A percentile compares a stretch with the other conserved stretches of the same genome.
Conservation (phyloP, 2,113 vertebrate genomes). For the Motacilla tschutschensis region DNA sequence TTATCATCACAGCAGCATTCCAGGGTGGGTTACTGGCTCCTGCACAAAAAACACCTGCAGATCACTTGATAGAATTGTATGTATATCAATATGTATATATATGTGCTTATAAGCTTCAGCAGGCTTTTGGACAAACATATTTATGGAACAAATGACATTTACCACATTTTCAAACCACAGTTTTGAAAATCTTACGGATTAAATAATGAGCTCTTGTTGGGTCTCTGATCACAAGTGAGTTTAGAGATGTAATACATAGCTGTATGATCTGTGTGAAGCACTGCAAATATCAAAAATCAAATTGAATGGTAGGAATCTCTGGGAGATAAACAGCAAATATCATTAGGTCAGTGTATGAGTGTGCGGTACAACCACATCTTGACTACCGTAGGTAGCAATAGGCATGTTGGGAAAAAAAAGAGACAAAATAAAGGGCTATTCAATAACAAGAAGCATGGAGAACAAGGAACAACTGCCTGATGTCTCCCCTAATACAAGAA, state of each 20-base stretch:
- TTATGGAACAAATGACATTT: background rate
- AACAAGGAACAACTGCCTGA: background rate
- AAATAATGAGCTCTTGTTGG: background rate
- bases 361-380: background rate
- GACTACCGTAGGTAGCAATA: background rate
- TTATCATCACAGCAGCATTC: background rate
- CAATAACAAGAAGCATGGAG: slow-evolving; percentile 26
- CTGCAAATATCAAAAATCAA: slow-evolving; percentile 19
- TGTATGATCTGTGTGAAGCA: background rate
- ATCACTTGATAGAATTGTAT: background rate
- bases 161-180: background rate
- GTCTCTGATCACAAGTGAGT: background rate
- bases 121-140: background rate
- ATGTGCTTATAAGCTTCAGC: background rate
- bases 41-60: background rate
- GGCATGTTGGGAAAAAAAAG: background rate
- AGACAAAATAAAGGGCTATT: slow-evolving; percentile 2
- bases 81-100: no score
- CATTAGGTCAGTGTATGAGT: background rate
- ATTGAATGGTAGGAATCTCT: background rate
- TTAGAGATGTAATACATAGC: background rate
- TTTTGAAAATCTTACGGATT: background rate
- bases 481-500: slow-evolving; percentile 19
- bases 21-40: background rate
- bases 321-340: slow-evolving; percentile 14